Evolutionary conservation across 2,797 vertebrate species (phyloP).

Genomic region (Rhadinocentrus ornatus): DNA sequence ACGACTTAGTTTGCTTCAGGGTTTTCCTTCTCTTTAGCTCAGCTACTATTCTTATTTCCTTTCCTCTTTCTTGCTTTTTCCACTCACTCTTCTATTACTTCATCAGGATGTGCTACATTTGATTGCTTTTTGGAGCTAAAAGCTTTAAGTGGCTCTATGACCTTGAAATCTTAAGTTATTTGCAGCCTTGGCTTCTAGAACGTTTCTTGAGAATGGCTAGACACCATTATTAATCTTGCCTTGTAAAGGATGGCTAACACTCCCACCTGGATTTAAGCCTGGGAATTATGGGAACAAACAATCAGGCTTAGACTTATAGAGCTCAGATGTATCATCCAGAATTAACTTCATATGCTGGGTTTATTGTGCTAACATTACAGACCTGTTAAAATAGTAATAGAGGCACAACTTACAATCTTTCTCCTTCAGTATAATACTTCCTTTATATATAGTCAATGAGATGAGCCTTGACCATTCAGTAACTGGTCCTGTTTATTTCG

Average conservation of each 20-base stretch:
- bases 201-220: slow-evolving; percentile 3
- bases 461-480: background rate
- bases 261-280: background rate
- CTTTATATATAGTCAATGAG: background rate
- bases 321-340: background rate
- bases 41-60: slow-evolving; percentile 18
- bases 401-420: background rate
- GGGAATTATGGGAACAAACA: background rate
- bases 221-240: slow-evolving; percentile 6
- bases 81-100: slow-evolving; percentile 1
- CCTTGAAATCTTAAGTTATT: slow-evolving; percentile 21
- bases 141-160: slow-evolving; percentile 27
- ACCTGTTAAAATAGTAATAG: background rate
- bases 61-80: slow-evolving; percentile 3
- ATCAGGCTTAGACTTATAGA: background rate
- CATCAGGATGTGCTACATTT: too few species aligned
- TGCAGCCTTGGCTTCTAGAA: background rate
- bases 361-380: background rate
- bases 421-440: background rate
- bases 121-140: slow-evolving; percentile 33
- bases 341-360: background rate
- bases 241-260: slow-evolving; percentile 1
- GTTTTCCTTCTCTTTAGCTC: slow-evolving; percentile 35
- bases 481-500: background rate
- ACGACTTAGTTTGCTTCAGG: slow-evolving; percentile 56